Evolutionary conservation across 2,888 invertebrate species (phyloP).

Genomic region (Argyresthia goedartella): DNA sequence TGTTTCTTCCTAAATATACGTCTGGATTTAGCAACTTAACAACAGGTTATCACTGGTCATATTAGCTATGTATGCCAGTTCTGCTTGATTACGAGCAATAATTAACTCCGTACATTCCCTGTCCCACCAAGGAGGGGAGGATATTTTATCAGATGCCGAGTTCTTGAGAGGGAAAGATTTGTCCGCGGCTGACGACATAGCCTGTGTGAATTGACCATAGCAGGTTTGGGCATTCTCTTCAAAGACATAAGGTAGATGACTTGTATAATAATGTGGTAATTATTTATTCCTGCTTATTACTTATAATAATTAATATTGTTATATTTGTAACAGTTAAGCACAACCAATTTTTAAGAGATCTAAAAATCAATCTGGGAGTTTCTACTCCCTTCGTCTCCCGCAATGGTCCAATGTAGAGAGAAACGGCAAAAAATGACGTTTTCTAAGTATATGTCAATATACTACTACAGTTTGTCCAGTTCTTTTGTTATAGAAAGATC

Average conservation of each 20-base stretch:
- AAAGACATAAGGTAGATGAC: neutral
- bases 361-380: no score
- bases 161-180: constrained; percentile 5
- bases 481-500: no score
- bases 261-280: no score
- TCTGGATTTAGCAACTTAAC: neutral
- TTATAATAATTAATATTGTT: no score
- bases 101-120: neutral
- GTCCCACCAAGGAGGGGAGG: constrained; percentile 9
- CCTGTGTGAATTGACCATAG: neutral
- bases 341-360: no score
- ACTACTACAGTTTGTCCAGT: no score
- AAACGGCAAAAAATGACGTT: no score
- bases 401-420: no score
- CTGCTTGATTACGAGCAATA: neutral
- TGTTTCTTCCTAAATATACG: neutral
- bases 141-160: neutral
- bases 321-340: no score
- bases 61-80: neutral
- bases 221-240: neutral
- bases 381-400: no score
- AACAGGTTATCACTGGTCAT: neutral
- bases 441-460: no score
- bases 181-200: neutral
- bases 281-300: no score